Conservation (phyloP, 1,140 invertebrate species). For the Cepaea nemoralis region DNA sequence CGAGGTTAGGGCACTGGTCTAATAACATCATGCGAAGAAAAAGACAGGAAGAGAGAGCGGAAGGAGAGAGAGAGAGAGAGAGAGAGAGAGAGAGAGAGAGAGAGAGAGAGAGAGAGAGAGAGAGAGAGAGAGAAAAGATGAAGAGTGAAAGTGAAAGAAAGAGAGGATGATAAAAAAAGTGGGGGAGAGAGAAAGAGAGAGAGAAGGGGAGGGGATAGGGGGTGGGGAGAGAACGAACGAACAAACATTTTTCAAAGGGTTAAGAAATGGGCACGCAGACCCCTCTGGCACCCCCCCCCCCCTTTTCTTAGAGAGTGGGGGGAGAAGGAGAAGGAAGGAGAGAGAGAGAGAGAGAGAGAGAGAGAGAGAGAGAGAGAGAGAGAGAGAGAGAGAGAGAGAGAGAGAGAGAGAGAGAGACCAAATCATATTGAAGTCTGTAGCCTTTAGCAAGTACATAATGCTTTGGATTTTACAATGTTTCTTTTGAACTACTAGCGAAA, state of each 20-base stretch:
- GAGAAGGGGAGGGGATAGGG: slow-evolving; percentile 14
- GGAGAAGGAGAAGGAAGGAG: slow-evolving; percentile 8
- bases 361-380: slow-evolving; percentile 32
- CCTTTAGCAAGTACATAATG: too few relatives aligned
- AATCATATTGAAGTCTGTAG: background rate
- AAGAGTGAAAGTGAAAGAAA: slow-evolving; percentile 2
- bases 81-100: slow-evolving; percentile 26
- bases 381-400: slow-evolving; percentile 32
- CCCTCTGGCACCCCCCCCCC: too few relatives aligned
- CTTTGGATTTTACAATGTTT: too few relatives aligned
- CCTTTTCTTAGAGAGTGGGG: too few relatives aligned
- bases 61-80: slow-evolving; percentile 10
- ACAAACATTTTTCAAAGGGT: too few relatives aligned
- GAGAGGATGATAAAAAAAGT: slow-evolving; percentile 24
- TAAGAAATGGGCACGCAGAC: too few relatives aligned
- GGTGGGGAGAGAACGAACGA: slow-evolving; percentile 13
- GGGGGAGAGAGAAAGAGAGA: slow-evolving; percentile 31
- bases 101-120: slow-evolving; percentile 34
- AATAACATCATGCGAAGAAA: too few relatives aligned
- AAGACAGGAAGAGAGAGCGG: too few relatives aligned
- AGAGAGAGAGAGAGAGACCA: slow-evolving; percentile 25
- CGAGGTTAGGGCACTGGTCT: too few relatives aligned
- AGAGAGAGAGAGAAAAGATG: slow-evolving; percentile 23
- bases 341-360: slow-evolving; percentile 35
- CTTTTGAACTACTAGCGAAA: too few relatives aligned